Evolutionary conservation across 1,140 invertebrate genomes (phyloP).

Genomic region (Gryon sp.): DNA sequence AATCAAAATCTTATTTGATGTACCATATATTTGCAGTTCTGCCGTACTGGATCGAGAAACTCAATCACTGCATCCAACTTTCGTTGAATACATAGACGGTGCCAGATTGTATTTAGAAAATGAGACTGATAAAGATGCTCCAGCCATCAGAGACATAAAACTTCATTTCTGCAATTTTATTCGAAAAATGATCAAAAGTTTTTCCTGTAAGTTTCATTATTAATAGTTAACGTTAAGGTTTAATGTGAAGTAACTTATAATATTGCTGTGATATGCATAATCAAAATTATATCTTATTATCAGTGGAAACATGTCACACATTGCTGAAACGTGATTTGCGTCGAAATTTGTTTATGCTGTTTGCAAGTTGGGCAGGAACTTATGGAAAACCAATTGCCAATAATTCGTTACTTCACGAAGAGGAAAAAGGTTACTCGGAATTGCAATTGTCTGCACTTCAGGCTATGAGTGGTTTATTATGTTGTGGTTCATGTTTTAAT

Average conservation of each 20-base stretch:
- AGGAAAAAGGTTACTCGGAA: slow-evolving; percentile 81
- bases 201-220: slow-evolving; percentile 86
- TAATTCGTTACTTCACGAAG: slow-evolving; percentile 68
- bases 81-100: slow-evolving; percentile 97
- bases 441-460: slow-evolving; percentile 86
- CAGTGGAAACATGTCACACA: slow-evolving; percentile 92
- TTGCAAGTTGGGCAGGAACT: slow-evolving; percentile 95
- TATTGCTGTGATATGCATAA: no score
- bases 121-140: slow-evolving; percentile 93
- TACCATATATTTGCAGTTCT: no score
- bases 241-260: no score
- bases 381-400: slow-evolving; percentile 83
- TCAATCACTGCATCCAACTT: slow-evolving; percentile 89
- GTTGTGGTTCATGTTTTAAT: slow-evolving; percentile 97
- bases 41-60: slow-evolving; percentile 91
- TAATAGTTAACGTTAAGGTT: no score
- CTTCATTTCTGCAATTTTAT: slow-evolving; percentile 97
- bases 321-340: slow-evolving; percentile 93
- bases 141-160: slow-evolving; percentile 90
- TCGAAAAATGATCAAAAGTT: slow-evolving; percentile 94
- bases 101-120: slow-evolving; percentile 93
- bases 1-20: no score
- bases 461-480: slow-evolving; percentile 96
- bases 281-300: slow-evolving; percentile 67
- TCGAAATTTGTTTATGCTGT: slow-evolving; percentile 92